These are phyloP conservation scores for Brachionus rotundiformis DNA, from an alignment of 1,140 invertebrate species.

Conservation along the genomic window DNA sequence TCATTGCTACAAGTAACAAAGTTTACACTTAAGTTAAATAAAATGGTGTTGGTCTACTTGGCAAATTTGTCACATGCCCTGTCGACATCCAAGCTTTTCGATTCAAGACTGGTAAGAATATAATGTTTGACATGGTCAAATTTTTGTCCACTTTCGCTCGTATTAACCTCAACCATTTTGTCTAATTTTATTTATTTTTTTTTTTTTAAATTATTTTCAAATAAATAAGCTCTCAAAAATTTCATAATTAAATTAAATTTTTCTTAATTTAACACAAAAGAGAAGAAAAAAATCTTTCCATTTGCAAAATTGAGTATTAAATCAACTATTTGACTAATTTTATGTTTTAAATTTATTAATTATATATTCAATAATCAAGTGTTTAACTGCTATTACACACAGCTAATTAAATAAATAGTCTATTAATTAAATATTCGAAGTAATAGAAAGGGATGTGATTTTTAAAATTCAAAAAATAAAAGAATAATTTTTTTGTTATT, in stretches of 20 bases:
- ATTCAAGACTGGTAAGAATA: background rate
- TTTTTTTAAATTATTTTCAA: background rate
- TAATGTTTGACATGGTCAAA: slow-evolving; percentile 2
- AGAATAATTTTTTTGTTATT: slow-evolving; percentile 4
- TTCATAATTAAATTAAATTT: background rate
- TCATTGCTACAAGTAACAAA: background rate
- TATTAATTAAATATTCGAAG: background rate
- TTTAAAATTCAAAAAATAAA: background rate
- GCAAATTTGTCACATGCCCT: slow-evolving; percentile 8
- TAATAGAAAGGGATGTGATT: no score
- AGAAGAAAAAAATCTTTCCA: no score
- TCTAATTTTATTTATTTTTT: background rate
- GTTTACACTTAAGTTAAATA: background rate
- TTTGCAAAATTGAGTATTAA: background rate
- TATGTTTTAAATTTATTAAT: no score
- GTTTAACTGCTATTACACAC: no score
- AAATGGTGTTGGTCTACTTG: background rate
- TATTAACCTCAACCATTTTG: slow-evolving; percentile 13
- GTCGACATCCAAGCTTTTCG: background rate
- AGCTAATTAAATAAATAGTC: no score
- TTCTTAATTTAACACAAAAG: background rate
- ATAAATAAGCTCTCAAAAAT: background rate
- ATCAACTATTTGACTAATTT: background rate
- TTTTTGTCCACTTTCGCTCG: background rate
- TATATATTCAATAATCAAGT: no score